Evolutionary conservation across 2,888 invertebrate genomes (phyloP).

Genomic region (Folsomia manolachei): DNA sequence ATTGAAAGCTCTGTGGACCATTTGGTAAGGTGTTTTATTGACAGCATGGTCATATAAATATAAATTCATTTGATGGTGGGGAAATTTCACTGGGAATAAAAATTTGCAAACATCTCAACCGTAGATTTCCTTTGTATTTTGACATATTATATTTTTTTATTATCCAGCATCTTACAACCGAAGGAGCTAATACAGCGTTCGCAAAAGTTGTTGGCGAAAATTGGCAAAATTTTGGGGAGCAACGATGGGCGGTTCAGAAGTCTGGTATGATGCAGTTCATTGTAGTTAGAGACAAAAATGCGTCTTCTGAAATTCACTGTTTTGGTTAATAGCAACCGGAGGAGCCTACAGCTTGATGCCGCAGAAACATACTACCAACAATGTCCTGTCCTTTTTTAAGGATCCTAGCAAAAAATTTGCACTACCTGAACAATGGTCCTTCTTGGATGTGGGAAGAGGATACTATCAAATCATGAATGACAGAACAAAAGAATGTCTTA

Average conservation of each 20-base stretch:
- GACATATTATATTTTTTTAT: not conserved
- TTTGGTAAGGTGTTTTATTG: conserved; percentile 36
- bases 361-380: conserved; percentile 39
- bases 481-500: conserved; percentile 39
- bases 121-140: not conserved
- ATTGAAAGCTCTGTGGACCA: conserved; percentile 41
- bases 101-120: not conserved
- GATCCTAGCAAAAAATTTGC: conserved; percentile 44
- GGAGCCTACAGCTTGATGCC: conserved; percentile 27
- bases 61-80: not conserved
- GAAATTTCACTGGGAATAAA: not conserved
- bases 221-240: conserved; percentile 47
- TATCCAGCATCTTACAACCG: conserved; percentile 41
- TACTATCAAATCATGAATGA: conserved; percentile 45
- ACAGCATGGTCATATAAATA: too few species aligned
- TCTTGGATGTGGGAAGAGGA: conserved; percentile 26
- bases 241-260: conserved; percentile 43
- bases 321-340: not conserved
- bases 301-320: not conserved
- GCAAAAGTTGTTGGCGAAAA: conserved; percentile 44
- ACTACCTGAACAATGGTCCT: conserved; percentile 39
- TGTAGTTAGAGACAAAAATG: not conserved
- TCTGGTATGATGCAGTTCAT: conserved; percentile 24
- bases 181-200: conserved; percentile 44
- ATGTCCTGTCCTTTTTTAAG: conserved; percentile 40